Conservation (phyloP, 2,888 invertebrate species). For the Cantharis rufa region DNA sequence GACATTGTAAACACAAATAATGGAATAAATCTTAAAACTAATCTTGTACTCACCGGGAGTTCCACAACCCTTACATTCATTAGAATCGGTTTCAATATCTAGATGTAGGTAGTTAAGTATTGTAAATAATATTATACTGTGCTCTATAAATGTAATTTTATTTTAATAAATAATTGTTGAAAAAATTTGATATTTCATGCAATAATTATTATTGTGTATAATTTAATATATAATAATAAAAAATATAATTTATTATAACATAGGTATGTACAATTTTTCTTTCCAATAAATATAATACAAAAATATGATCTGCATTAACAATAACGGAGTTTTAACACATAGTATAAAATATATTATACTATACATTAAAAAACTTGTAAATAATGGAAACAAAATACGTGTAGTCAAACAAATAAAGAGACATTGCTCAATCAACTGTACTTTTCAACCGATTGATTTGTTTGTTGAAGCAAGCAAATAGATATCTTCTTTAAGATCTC, state of each 20-base stretch:
- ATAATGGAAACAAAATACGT: background rate
- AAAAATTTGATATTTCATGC: too few relatives aligned
- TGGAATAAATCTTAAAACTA: slow-evolving; percentile 1
- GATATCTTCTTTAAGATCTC: background rate
- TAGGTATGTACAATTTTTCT: too few relatives aligned
- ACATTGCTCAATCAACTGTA: background rate
- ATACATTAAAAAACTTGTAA: background rate
- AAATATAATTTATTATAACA: too few relatives aligned
- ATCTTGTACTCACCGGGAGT: slow-evolving; percentile 1
- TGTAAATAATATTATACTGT: background rate
- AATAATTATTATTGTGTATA: too few relatives aligned
- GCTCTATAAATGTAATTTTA: background rate
- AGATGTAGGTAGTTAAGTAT: background rate
- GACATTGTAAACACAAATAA: background rate
- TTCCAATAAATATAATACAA: too few relatives aligned
- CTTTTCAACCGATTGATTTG: background rate
- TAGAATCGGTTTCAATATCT: background rate
- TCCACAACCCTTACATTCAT: background rate
- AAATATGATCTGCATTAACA: too few relatives aligned
- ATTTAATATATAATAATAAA: too few relatives aligned
- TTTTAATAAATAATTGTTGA: background rate
- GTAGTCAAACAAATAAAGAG: background rate
- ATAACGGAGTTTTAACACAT: too few relatives aligned
- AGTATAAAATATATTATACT: too few relatives aligned
- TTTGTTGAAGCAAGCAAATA: background rate